Percentiles rank a stretch among this genome's conserved stretches.
phyloP scores from a whole-genome alignment of 1,140 invertebrate species.

The Ridgeia piscesae region DNA sequence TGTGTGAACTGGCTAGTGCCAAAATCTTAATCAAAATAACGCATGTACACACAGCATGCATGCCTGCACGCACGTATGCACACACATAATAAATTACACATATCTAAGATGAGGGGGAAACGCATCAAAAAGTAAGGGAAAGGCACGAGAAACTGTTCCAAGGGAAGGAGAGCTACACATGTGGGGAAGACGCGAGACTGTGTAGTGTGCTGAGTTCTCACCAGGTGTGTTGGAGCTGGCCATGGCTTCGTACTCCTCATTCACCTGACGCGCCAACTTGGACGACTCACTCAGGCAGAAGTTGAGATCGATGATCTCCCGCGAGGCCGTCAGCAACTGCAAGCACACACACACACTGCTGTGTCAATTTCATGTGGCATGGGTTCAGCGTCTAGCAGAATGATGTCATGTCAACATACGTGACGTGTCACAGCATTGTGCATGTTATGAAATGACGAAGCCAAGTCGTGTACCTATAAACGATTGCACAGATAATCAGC shows the following conservation, averaged over 20 bases:
- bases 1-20: no score
- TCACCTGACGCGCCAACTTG: constrained; percentile 16
- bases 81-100: no score
- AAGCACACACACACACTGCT: background rate
- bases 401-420: no score
- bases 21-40: no score
- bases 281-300: constrained; percentile 39
- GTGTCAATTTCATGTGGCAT: background rate
- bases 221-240: background rate
- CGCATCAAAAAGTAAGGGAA: no score
- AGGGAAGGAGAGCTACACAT: background rate
- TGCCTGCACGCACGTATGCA: no score
- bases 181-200: background rate
- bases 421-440: no score
- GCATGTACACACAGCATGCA: no score
- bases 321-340: constrained; percentile 49
- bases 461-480: no score
- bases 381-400: background rate
- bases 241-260: constrained; percentile 33
- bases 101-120: no score
- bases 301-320: constrained; percentile 51
- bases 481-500: no score
- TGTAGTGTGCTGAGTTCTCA: constrained; percentile 2
- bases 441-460: no score
- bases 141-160: background rate